Conservation (phyloP, 53 echinoderm and acorn worm genomes). For the Arbacia lixula region DNA sequence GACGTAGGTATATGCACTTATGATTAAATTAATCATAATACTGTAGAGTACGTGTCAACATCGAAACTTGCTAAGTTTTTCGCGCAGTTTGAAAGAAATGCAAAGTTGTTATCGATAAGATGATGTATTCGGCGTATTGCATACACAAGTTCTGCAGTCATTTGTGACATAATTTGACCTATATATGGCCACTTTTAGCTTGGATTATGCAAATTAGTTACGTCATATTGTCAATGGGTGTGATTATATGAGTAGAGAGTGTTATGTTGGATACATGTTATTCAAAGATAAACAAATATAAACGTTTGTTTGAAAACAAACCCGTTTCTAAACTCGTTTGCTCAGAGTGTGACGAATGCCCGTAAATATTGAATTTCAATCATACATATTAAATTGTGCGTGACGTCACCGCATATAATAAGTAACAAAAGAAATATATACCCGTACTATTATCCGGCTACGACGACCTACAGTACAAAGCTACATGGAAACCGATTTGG, state of each 20-base stretch:
- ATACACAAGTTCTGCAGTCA: too few species aligned
- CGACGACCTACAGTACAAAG: too few species aligned
- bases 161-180: not conserved
- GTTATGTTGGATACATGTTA: conserved; percentile 12
- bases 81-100: not conserved
- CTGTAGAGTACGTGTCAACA: conserved; percentile 9
- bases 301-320: not conserved
- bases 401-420: conserved; percentile 43
- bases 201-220: conserved; percentile 37
- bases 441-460: too few species aligned
- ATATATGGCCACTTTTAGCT: not conserved
- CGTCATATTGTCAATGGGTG: not conserved
- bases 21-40: not conserved
- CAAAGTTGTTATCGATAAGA: too few species aligned
- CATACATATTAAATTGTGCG: conserved; percentile 13
- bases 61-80: not conserved
- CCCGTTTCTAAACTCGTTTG: not conserved
- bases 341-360: conserved; percentile 7
- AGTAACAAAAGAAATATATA: conserved; percentile 34
- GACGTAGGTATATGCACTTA: not conserved
- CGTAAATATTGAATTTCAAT: conserved; percentile 38
- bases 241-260: not conserved
- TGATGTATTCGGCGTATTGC: too few species aligned
- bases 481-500: too few species aligned
- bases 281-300: conserved; percentile 7